Evolutionary conservation across 2,113 vertebrate species (phyloP), one percentile per base, ranked within the genome.

Genomic region (Oryzias javanicus): DNA sequence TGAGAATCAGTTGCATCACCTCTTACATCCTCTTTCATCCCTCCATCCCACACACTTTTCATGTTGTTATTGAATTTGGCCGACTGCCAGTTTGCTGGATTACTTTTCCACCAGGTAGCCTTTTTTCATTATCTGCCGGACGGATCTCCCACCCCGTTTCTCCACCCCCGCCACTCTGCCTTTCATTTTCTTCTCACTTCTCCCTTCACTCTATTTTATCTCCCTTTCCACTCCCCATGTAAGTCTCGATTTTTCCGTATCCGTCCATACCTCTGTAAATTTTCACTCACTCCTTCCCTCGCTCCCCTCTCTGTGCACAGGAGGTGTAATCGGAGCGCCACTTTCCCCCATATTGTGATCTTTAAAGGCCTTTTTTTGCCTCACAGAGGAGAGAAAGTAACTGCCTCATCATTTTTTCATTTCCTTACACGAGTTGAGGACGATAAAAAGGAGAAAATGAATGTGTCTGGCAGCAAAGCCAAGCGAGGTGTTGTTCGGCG

Each of bases 1-100:
- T 91, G 88, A 89, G 78, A 79, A 72, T 79, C 62, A 35, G 84
- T 91, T 89, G 85, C 86, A 85, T 91, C 87, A 89, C 73, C 84
- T 73, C 71, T 73, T 64, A 64, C 56, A 22, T 84, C 71, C 74
- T 68, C 73, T 78, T 83, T 77, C 80, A 77, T 89, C 82, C 74
- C 68, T 77, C 68, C 76, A 77, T 83, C 79, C 72, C 81, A 82
- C 76, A 71, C 81, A 69, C 76, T 82, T 70, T 80, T 88, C 72
- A 79, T 84, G 80, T 86, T 86, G 81, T 87, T 88, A 87, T 89
- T 86, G 78, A 84, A 88, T 84, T 71, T 87, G 74, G 81, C 71
- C 72, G 65, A 55, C 82, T 80, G 88, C 84, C 86, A 82, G 74
- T 82, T 85, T 68, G 72, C 67, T 74, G 80, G 83, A 89, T 90